Percentiles rank a stretch among this genome's conserved stretches.
Conservation (phyloP, 35 echinoderm and acorn worm genomes). For the Stichopus chloronotus region DNA sequence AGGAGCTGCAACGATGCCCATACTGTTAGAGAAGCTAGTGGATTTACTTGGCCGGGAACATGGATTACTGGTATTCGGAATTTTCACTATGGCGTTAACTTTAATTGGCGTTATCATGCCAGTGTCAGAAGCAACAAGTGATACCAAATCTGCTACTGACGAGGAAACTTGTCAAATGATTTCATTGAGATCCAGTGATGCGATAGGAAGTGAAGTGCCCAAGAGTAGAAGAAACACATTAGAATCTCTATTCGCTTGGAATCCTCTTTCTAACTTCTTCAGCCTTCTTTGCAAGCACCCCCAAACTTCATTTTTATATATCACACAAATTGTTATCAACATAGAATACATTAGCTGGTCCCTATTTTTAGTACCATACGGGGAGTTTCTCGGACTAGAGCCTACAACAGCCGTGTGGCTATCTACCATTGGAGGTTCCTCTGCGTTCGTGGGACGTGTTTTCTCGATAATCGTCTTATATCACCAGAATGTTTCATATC, state of each 20-base stretch:
- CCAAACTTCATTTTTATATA: not conserved
- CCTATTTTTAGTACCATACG: not conserved
- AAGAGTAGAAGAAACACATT: not conserved
- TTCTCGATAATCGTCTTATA: not conserved
- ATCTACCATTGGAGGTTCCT: not conserved
- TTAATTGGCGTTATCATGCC: not conserved
- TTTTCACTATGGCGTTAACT: not conserved
- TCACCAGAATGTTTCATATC: not conserved
- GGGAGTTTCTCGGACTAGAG: conserved; percentile 11
- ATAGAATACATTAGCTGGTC: not conserved
- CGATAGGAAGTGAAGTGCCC: not conserved
- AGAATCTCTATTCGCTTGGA: not conserved
- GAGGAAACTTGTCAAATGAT: not conserved
- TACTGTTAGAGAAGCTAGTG: not conserved
- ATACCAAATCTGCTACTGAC: no score
- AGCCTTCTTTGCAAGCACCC: not conserved
- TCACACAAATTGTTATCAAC: not conserved
- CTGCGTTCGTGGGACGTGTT: not conserved
- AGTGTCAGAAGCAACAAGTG: not conserved
- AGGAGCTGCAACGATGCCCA: not conserved
- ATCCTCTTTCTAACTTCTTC: no score
- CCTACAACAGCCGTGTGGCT: conserved; percentile 27
- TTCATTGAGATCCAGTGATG: no score
- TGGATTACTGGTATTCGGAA: not conserved
- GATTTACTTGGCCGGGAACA: not conserved